A percentile compares a stretch with the other conserved stretches of the same genome.
Conservation (phyloP, 2,113 vertebrate genomes). For the Ceratotherium simum region DNA sequence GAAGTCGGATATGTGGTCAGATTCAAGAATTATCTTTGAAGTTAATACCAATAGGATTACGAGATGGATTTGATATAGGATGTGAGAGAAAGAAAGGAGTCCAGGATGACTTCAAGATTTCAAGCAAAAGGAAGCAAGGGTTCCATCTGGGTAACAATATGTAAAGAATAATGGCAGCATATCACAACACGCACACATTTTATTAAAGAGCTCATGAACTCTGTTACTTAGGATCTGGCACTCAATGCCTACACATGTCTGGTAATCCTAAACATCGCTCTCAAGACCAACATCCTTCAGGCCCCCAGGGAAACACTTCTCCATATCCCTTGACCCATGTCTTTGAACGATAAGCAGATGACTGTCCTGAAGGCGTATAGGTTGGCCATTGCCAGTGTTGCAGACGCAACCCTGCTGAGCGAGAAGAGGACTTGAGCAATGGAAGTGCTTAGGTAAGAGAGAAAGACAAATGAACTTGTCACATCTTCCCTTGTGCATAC, state of each 20-base stretch:
- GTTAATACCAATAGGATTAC: background rate
- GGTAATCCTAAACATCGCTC: background rate
- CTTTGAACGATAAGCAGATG: conserved; percentile 4
- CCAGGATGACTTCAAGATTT: conserved; percentile 29
- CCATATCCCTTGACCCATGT: background rate
- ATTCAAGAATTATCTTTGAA: conserved; percentile 11
- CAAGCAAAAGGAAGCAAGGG: background rate
- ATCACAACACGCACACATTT: background rate
- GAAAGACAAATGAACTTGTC: background rate
- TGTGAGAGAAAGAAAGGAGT: background rate
- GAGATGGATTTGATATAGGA: background rate
- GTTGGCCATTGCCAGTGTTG: background rate
- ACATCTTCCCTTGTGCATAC: background rate
- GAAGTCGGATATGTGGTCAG: background rate
- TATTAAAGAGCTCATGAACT: background rate
- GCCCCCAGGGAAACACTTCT: background rate
- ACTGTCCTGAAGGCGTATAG: background rate
- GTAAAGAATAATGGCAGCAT: background rate
- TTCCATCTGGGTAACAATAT: background rate
- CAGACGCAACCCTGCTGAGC: background rate
- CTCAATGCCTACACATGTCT: background rate
- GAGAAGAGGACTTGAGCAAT: background rate
- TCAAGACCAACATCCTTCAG: background rate
- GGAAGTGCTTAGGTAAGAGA: background rate
- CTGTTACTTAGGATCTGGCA: background rate